Conservation (phyloP, 2,113 vertebrate genomes). For the Aix galericulata region DNA sequence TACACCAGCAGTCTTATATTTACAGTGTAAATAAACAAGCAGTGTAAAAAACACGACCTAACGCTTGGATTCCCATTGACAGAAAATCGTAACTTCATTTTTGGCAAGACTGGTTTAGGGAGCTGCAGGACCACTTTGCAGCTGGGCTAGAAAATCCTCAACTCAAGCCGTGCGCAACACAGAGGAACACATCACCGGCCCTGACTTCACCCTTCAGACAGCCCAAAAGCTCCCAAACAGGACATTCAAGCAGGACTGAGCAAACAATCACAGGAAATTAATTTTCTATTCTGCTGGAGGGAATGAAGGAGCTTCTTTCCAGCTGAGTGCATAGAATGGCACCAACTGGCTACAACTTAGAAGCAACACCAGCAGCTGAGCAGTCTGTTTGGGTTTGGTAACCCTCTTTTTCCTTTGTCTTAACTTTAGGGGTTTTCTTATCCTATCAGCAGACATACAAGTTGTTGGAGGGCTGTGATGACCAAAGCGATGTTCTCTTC, state of each 20-base stretch:
- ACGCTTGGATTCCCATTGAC: no score
- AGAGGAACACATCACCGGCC: neutral
- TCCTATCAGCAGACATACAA: neutral
- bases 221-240: neutral
- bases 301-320: constrained; percentile 26
- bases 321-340: constrained; percentile 30
- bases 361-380: neutral
- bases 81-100: neutral
- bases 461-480: fast-evolving
- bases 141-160: neutral
- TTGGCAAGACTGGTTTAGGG: fast-evolving
- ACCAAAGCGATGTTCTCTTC: fast-evolving
- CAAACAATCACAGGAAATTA: constrained; percentile 29
- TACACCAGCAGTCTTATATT: no score
- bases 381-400: neutral
- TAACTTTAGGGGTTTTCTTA: neutral
- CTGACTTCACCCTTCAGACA: neutral
- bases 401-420: neutral
- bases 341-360: neutral
- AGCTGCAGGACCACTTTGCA: fast-evolving
- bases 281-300: constrained; percentile 20
- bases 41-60: no score
- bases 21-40: no score
- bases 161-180: neutral
- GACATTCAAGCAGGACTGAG: neutral